Evolutionary conservation across 2,888 invertebrate species (phyloP).

Genomic region (Leptopilina drosophilae): DNA sequence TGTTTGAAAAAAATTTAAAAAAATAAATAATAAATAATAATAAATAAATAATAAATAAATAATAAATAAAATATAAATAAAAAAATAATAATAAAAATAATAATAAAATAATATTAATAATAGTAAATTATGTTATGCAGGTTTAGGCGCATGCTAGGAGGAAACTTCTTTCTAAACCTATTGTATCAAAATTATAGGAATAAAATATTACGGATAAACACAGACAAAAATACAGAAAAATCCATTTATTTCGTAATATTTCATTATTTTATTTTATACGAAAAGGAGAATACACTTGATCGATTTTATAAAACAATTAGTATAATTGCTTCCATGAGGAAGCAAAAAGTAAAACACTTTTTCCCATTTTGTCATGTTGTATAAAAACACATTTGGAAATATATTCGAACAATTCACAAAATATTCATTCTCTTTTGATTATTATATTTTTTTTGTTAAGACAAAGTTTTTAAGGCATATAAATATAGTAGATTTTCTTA

Average conservation of each 20-base stretch:
- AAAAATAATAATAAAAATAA: no score
- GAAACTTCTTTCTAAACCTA: not conserved
- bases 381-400: constrained; percentile 2
- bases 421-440: not conserved
- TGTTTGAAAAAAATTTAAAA: no score
- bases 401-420: constrained; percentile 18
- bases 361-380: constrained; percentile 7
- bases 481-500: not conserved
- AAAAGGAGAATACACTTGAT: constrained; percentile 29
- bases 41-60: no score
- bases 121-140: no score
- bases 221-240: not conserved
- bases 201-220: not conserved
- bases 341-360: not conserved
- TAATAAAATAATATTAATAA: no score
- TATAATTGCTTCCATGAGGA: no score
- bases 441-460: not conserved
- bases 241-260: not conserved
- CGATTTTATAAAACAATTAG: not conserved
- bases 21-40: no score
- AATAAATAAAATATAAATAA: no score
- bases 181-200: not conserved
- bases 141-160: not conserved
- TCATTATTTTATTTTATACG: constrained; percentile 16
- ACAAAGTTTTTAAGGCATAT: not conserved